Conservation (phyloP, 37 sponge, comb jelly and placozoan species). For the Aplysina aerophoba region DNA sequence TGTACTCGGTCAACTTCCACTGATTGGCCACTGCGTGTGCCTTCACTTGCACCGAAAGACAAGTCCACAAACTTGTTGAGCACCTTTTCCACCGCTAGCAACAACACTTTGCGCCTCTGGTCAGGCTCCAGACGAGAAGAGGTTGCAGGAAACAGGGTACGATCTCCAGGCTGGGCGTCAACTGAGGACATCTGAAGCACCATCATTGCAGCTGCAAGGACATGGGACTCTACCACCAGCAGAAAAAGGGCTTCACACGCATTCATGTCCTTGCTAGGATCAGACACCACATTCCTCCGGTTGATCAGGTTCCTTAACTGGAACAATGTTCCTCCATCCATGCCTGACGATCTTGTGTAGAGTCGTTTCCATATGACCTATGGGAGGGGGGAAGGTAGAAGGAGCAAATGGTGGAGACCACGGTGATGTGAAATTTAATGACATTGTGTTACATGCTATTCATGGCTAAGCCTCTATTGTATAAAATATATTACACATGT, state of each 20-base stretch:
- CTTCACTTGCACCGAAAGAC: too few species aligned
- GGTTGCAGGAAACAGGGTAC: neutral
- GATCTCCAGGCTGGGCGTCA: neutral
- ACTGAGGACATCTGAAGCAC: constrained; percentile 22
- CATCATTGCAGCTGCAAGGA: constrained; percentile 41
- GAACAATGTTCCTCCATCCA: constrained; percentile 42
- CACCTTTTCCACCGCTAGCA: neutral
- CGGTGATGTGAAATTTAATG: too few species aligned
- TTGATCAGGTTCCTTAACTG: constrained; percentile 54
- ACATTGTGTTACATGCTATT: too few species aligned
- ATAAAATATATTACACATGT: too few species aligned
- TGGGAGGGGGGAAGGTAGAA: too few species aligned
- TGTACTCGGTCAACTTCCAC: constrained; percentile 21
- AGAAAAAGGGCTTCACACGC: constrained; percentile 43
- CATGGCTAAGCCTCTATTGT: too few species aligned
- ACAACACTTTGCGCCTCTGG: neutral
- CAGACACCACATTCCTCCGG: constrained; percentile 39
- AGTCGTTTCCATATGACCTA: constrained; percentile 60
- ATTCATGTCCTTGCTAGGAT: constrained; percentile 12
- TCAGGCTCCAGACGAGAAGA: neutral
- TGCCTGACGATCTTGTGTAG: constrained; percentile 17
- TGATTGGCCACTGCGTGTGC: too few species aligned
- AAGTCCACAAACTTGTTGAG: neutral
- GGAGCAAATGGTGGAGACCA: too few species aligned
- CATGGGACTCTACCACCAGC: constrained; percentile 22